A percentile compares a stretch with the other conserved stretches of the same genome.
Evolutionary conservation across 2,113 vertebrate species (phyloP).

Genomic region (Lepisosteus osseus): DNA sequence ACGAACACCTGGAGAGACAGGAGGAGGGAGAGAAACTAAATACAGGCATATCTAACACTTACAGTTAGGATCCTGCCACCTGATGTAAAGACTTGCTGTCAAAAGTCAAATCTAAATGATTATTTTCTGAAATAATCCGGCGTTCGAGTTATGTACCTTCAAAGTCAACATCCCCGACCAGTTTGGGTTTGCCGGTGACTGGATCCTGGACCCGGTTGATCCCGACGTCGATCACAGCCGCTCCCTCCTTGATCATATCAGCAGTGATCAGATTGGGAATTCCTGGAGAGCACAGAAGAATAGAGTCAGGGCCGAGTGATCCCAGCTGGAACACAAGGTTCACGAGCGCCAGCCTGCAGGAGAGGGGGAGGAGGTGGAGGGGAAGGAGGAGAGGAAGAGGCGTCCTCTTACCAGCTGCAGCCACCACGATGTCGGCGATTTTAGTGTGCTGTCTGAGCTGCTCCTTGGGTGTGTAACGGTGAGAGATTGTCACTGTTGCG

Average conservation of each 20-base stretch:
- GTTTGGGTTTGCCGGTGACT: constrained; percentile 72
- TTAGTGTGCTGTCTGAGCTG: constrained; percentile 86
- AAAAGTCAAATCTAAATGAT: neutral
- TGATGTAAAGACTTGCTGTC: neutral
- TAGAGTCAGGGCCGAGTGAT: neutral
- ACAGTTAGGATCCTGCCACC: too few relatives aligned
- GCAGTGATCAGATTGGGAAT: constrained; percentile 96
- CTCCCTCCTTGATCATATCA: constrained; percentile 96
- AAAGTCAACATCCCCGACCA: constrained; percentile 96
- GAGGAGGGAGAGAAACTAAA: neutral
- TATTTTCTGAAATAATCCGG: neutral
- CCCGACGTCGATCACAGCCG: constrained; percentile 89
- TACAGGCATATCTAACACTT: neutral
- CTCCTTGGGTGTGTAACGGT: constrained; percentile 94
- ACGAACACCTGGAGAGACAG: constrained; percentile 67
- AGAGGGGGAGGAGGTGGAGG: too few relatives aligned
- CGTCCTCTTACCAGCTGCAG: constrained; percentile 80
- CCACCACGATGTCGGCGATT: constrained; percentile 87
- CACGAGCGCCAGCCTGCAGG: too few relatives aligned
- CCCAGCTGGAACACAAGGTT: too few relatives aligned
- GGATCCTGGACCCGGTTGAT: constrained; percentile 90
- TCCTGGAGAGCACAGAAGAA: constrained; percentile 69
- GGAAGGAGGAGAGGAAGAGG: too few relatives aligned
- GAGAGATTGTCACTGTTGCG: constrained; percentile 93
- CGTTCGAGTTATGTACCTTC: constrained; percentile 70